Conservation (phyloP, 2,888 invertebrate species). For the Carcina quercana region DNA sequence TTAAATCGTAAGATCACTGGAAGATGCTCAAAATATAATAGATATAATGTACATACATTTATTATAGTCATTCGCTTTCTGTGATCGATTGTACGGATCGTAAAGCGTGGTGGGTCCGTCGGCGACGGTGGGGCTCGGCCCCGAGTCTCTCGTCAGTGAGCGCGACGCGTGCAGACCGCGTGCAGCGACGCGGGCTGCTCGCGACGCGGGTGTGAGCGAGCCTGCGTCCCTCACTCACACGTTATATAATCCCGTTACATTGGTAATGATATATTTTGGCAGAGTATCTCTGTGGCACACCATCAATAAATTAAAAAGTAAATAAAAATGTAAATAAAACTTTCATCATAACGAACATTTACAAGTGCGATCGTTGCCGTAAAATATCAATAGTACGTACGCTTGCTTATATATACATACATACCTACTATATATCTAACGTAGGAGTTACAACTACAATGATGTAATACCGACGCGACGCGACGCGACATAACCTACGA, state of each 20-base stretch:
- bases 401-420: constrained; percentile 61
- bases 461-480: constrained; percentile 72
- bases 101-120: constrained; percentile 30
- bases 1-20: constrained; percentile 66
- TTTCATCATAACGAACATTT: constrained; percentile 68
- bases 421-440: constrained; percentile 56
- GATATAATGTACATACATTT: constrained; percentile 47
- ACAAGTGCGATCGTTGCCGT: constrained; percentile 70
- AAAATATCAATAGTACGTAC: constrained; percentile 68
- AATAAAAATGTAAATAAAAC: constrained; percentile 73
- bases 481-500: constrained; percentile 61
- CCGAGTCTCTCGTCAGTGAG: constrained; percentile 17
- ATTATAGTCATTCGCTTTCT: constrained; percentile 40
- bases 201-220: not conserved
- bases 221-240: constrained; percentile 11
- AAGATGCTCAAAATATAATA: constrained; percentile 61
- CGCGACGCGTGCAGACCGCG: constrained; percentile 5
- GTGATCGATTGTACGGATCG: constrained; percentile 30
- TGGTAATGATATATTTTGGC: constrained; percentile 75
- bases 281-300: constrained; percentile 75
- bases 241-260: constrained; percentile 42
- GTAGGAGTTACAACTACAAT: constrained; percentile 51
- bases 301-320: constrained; percentile 71
- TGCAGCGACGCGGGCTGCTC: not conserved
- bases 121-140: constrained; percentile 15